These are phyloP conservation scores for Xestia rhomboidea DNA, from an alignment of 2,888 invertebrate genomes.

Conservation along the genomic window DNA sequence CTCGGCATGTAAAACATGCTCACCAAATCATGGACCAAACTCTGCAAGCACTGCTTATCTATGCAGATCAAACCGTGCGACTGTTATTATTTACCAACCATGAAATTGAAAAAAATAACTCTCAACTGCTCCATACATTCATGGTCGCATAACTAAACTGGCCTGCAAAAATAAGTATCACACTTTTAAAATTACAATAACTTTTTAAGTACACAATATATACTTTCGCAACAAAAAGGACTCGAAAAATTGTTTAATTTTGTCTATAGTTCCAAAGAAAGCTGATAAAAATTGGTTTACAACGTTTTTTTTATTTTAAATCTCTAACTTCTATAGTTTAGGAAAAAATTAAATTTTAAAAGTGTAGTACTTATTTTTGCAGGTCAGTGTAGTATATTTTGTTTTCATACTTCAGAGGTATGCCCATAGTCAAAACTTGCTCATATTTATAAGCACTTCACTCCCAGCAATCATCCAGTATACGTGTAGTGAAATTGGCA, in stretches of 20 bases:
- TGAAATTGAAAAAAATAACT: neutral
- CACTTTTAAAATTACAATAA: too few relatives aligned
- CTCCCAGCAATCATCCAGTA: neutral
- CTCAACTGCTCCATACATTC: neutral
- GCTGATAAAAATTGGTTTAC: too few relatives aligned
- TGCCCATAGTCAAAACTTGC: neutral
- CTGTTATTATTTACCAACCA: neutral
- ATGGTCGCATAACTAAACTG: neutral
- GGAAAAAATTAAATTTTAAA: too few relatives aligned
- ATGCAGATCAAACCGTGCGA: neutral
- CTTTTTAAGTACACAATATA: too few relatives aligned
- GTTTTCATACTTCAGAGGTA: neutral
- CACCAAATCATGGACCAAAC: neutral
- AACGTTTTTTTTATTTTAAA: too few relatives aligned
- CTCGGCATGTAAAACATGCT: neutral
- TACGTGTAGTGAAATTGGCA: neutral
- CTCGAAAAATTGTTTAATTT: too few relatives aligned
- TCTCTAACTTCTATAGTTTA: too few relatives aligned
- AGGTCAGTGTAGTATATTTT: too few relatives aligned
- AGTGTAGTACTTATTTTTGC: too few relatives aligned
- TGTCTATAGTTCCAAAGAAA: too few relatives aligned
- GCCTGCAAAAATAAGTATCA: too few relatives aligned
- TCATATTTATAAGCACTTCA: neutral
- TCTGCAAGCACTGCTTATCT: neutral
- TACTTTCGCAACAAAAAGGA: too few relatives aligned